Percentiles rank a stretch among this genome's conserved stretches.
Conservation (phyloP, 2,888 invertebrate species). For the Scelioninae gen. 1 region DNA sequence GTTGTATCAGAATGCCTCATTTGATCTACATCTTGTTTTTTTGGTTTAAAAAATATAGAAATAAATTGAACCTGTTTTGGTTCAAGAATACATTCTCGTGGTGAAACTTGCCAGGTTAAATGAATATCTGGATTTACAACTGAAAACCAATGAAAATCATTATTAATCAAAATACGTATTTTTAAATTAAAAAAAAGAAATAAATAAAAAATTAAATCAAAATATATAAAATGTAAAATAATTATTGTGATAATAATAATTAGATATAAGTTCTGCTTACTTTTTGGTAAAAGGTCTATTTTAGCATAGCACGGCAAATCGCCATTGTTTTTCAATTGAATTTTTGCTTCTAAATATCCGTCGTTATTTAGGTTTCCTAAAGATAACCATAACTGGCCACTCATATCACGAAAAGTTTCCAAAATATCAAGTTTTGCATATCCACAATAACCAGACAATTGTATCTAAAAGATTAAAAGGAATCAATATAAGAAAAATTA, state of each 20-base stretch:
- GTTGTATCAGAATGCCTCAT: conserved; percentile 81
- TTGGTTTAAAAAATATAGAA: conserved; percentile 84
- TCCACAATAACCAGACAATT: conserved; percentile 87
- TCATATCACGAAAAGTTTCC: conserved; percentile 86
- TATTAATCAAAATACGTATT: no score
- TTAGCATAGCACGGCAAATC: conserved; percentile 86
- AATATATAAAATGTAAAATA: background rate
- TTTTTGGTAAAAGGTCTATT: conserved; percentile 81
- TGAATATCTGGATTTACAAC: conserved; percentile 80
- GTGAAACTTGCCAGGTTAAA: conserved; percentile 83
- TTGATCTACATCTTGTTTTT: conserved; percentile 84
- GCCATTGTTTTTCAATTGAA: conserved; percentile 86
- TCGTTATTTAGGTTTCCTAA: conserved; percentile 86
- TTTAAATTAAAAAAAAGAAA: no score
- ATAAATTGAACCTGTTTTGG: conserved; percentile 83
- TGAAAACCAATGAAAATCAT: conserved; percentile 60
- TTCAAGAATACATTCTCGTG: conserved; percentile 83
- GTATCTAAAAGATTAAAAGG: conserved; percentile 78
- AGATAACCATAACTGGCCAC: conserved; percentile 86
- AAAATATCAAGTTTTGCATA: conserved; percentile 85
- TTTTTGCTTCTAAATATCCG: conserved; percentile 84
- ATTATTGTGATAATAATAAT: no score
- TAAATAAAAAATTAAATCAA: conserved; percentile 6
- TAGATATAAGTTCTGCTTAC: no score
- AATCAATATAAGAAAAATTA: background rate